Base-by-base conservation (phyloP, 2,888 invertebrate genomes). In the Hipparchia sbordonii region DNA sequence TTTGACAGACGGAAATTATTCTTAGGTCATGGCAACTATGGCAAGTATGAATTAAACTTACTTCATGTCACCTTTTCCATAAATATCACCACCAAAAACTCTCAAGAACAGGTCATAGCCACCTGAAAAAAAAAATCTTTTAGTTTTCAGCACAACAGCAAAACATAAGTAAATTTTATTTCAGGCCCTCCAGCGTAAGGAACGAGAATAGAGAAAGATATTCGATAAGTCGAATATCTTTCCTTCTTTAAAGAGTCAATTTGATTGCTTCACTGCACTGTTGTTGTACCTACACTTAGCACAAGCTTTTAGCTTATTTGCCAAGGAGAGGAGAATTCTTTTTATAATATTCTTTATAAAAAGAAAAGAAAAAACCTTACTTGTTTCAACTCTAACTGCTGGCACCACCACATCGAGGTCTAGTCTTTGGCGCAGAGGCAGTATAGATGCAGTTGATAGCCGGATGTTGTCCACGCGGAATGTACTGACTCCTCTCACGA, bases 41-140 rank as follows among this genome's bases (percentile, higher is more conserved):
- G 23, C 23, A 23, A 23, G 23, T 23, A 23, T 23, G 23, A 23
- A 23, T 23, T 23, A 39, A 39, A 73, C 71, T 83, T 76, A 87
- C 87, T 81, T 83, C 13, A 82, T 80, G 12, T 81, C 78, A 6
- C 87, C 87, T 9, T 77, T 80, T 54, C 87, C 87, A 59, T 81
- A 87, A 8, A 87, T 56, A 8, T 77, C 74, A 0, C 78, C 74
- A 6, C 84, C 85, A 1, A 82, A 68, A 1, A 79, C 76, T 5
- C 70, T 59, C 0, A 84, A 12, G 3, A 52, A 72, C 4, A 87
- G 52, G 6, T 80, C 79, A 60, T 84, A 84, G 13, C 75, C 56
- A 39, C 73, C 82, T 83, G 79, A 70, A 82, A 82, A 12, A 70
- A 56, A 33, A 12, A 4, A 8, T 60, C 71, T 45, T 63, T 48